phyloP scores from a whole-genome alignment of 2,113 vertebrate species.

The Phoenicopterus ruber region DNA sequence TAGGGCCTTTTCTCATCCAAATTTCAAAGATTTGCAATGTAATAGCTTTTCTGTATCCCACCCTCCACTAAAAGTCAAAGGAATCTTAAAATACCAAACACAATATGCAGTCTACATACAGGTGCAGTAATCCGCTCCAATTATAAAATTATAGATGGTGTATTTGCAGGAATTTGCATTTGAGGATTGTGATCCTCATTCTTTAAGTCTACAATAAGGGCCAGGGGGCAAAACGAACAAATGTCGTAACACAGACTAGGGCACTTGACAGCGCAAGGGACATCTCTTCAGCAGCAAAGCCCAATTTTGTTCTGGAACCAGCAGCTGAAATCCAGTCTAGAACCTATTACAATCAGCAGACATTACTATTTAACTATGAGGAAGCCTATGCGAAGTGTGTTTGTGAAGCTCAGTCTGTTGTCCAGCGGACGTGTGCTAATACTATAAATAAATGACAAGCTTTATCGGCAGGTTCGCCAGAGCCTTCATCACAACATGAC shows the following conservation, averaged over 20 bases:
- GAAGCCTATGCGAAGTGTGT: not conserved
- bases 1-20: not conserved
- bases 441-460: not conserved
- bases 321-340: not conserved
- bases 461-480: not conserved
- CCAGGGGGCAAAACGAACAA: not conserved
- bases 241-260: not conserved
- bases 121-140: not conserved
- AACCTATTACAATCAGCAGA: rapidly evolving
- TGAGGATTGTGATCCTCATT: not conserved
- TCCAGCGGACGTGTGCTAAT: not conserved
- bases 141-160: not conserved
- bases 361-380: not conserved
- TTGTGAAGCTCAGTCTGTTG: not conserved
- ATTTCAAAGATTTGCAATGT: not conserved
- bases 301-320: not conserved
- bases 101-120: not conserved
- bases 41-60: not conserved
- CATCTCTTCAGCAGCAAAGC: not conserved
- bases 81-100: not conserved
- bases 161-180: not conserved
- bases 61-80: not conserved
- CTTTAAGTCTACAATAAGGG: not conserved
- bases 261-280: not conserved
- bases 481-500: not conserved